Percentiles rank a stretch among this genome's conserved stretches.
phyloP scores from a whole-genome alignment of 2,888 invertebrate genomes.

The Copidosoma aretas region DNA sequence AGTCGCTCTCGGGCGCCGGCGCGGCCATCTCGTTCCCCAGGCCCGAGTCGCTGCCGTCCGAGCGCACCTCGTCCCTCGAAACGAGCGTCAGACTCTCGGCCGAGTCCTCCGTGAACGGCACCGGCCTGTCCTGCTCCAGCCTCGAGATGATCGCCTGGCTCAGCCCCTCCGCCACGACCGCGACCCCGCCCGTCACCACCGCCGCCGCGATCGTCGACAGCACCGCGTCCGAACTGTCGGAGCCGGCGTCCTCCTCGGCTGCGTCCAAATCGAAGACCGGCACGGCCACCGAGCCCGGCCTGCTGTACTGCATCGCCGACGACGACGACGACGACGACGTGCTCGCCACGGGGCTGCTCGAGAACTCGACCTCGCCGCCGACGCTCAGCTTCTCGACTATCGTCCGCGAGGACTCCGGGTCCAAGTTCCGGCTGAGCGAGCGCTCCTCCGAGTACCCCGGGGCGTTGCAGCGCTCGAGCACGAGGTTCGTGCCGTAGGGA shows the following conservation, averaged over 20 bases:
- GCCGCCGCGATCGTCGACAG: conserved; percentile 40
- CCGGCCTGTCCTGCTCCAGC: conserved; percentile 51
- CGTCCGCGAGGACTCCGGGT: background rate
- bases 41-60: conserved; percentile 86
- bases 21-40: conserved; percentile 74
- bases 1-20: conserved; percentile 63
- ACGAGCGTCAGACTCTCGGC: conserved; percentile 56
- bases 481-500: conserved; percentile 12
- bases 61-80: conserved; percentile 64
- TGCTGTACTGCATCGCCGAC: background rate
- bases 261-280: conserved; percentile 11
- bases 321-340: background rate
- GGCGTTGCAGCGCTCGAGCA: conserved; percentile 19
- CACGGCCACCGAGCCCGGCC: background rate
- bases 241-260: conserved; percentile 44
- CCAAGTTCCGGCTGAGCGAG: background rate
- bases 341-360: conserved; percentile 15
- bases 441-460: conserved; percentile 16
- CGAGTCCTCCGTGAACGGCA: conserved; percentile 59
- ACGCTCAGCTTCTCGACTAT: conserved; percentile 34
- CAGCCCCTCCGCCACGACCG: conserved; percentile 43
- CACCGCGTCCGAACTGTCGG: conserved; percentile 54
- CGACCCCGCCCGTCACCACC: conserved; percentile 43
- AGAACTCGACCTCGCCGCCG: conserved; percentile 40
- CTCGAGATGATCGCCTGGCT: conserved; percentile 50